A percentile compares a stretch with the other conserved stretches of the same genome.
Conservation (phyloP, 1,140 invertebrate genomes). For the Whitmania pigra region DNA sequence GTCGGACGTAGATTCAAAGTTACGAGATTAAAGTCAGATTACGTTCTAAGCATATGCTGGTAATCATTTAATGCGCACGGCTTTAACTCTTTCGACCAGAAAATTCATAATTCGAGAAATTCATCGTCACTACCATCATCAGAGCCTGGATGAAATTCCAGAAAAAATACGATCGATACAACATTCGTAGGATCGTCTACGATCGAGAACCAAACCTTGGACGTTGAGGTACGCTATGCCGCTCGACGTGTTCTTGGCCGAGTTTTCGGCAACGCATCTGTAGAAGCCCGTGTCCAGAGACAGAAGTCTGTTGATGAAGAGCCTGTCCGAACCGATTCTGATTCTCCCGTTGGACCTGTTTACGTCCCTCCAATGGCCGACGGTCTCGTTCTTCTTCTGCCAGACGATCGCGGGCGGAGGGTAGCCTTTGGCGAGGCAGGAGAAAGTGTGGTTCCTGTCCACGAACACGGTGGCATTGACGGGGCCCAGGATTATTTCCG, state of each 20-base stretch:
- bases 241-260: neutral
- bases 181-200: too few species aligned
- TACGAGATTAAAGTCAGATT: too few species aligned
- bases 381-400: neutral
- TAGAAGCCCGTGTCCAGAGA: neutral
- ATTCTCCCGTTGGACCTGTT: neutral
- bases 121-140: neutral
- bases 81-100: neutral
- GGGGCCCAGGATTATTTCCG: neutral
- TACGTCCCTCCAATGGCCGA: neutral
- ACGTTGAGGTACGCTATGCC: neutral
- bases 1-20: too few species aligned
- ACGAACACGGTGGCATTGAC: neutral
- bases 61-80: neutral
- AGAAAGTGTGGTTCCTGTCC: neutral
- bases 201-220: neutral
- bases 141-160: neutral
- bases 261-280: neutral
- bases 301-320: neutral
- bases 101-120: too few species aligned
- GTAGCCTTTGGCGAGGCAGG: neutral
- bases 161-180: too few species aligned
- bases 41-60: neutral
- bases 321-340: neutral
- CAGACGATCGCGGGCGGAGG: neutral